phyloP scores from a whole-genome alignment of 1,140 invertebrate species.

The Aporrectodea caliginosa region DNA sequence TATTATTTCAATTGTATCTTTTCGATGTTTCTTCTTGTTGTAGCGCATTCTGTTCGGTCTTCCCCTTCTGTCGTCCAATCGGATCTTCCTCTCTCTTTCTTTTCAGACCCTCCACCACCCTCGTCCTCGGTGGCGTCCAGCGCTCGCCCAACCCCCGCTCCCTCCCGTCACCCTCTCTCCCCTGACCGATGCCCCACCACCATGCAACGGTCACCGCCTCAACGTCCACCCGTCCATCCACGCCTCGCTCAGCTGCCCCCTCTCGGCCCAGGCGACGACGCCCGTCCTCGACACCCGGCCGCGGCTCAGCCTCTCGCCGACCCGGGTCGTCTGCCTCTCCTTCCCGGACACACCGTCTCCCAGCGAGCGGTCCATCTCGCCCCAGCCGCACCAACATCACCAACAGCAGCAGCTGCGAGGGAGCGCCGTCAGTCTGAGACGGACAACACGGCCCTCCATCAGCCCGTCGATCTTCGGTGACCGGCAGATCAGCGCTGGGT shows the following conservation, averaged over 20 bases:
- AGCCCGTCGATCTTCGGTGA: constrained; percentile 20
- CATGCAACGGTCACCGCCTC: not conserved
- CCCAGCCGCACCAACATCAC: not conserved
- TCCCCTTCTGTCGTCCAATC: not conserved
- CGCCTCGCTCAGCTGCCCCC: not conserved
- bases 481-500: constrained; percentile 54
- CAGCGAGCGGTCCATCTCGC: not conserved
- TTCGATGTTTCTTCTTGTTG: not conserved
- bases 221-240: not conserved
- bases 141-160: not conserved
- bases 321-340: not conserved
- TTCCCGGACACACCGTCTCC: not conserved
- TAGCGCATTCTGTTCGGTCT: not conserved
- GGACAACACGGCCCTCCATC: not conserved
- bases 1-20: not conserved
- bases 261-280: not conserved
- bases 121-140: not conserved
- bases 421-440: constrained; percentile 7
- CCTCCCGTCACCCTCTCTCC: not conserved
- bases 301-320: not conserved
- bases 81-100: not conserved
- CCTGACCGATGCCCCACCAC: not conserved
- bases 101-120: not conserved
- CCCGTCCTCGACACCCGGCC: not conserved
- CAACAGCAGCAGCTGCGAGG: constrained; percentile 10